Evolutionary conservation across 1,140 invertebrate species (phyloP), one percentile per base, ranked within the genome.

Genomic region (Ctenoplectra terminalis): DNA sequence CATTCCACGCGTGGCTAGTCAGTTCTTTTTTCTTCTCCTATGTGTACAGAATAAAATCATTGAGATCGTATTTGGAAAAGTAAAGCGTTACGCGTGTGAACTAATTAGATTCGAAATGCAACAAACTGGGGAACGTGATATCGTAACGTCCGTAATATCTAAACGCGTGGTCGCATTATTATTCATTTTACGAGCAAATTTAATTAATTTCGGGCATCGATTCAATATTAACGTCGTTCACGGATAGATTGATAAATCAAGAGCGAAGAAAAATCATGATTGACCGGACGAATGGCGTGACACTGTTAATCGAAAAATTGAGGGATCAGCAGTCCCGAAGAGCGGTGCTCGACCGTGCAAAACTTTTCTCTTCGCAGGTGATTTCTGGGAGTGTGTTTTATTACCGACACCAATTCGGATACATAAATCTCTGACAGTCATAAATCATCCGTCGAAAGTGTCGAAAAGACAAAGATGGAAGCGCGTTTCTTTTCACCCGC

Each of bases 351-450:
- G 23, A 34, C 20, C 29, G 5, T 31, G n/a, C 48, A 40, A 34
- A n/a, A 54, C 46, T 54, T 9, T 77, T 56, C 31, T 7, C 31
- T 9, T 17, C 5, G 31, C 48, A 54, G 46, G 46, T 54, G 60
- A 40, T 75, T 29, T 40, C 73, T 61, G 37, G 15, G n/a, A 13
- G 4, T 3, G 48, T 29, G 20, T 48, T 71, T 78, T 71, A 71
- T 40, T 6, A 23, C 26, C 61, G 26, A 15, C 34, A 17, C 40
- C 3, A 43, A 40, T 34, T 23, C 17, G 29, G 40, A 70, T 23
- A 26, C 66, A 40, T 78, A 78, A 78, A 71, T 78, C 54, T 60
- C 9, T 7, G 40, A 2, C 3, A 26, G 13, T 13, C 43, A 48
- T 78, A 43, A 43, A 71, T 78, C 66, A 78, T 1, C 1, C 26